These are phyloP conservation scores for Drosophila pandora DNA, from an alignment of 1,140 invertebrate genomes.

Conservation along the genomic window DNA sequence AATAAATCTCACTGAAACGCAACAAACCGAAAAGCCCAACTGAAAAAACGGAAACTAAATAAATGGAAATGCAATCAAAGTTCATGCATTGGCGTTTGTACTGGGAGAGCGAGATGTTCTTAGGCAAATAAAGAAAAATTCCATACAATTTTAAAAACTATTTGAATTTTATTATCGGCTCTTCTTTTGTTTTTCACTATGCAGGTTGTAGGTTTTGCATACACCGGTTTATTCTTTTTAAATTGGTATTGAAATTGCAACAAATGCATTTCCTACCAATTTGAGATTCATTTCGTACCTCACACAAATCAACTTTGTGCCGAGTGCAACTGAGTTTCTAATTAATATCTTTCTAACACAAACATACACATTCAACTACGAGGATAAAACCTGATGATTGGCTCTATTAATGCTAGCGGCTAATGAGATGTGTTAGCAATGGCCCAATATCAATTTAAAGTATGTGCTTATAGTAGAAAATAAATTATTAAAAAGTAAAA, in stretches of 20 bases:
- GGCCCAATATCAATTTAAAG: constrained; percentile 23
- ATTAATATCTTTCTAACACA: constrained; percentile 28
- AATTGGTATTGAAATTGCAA: background rate
- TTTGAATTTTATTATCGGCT: constrained; percentile 40
- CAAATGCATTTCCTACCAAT: background rate
- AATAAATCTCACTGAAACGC: constrained; percentile 61
- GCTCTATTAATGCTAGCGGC: constrained; percentile 11
- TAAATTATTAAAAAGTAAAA: constrained; percentile 68
- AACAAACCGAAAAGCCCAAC: constrained; percentile 47
- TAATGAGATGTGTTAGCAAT: constrained; percentile 11
- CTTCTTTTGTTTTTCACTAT: background rate
- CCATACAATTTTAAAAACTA: constrained; percentile 66
- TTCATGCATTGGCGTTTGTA: constrained; percentile 51
- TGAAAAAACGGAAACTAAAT: constrained; percentile 36
- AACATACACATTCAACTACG: constrained; percentile 39
- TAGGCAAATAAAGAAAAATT: constrained; percentile 78
- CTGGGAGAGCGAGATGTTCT: constrained; percentile 62
- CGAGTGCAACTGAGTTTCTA: constrained; percentile 25
- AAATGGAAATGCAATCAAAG: constrained; percentile 64
- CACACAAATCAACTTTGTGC: constrained; percentile 37
- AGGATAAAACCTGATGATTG: constrained; percentile 25
- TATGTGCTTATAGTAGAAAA: constrained; percentile 45
- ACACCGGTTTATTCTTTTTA: background rate
- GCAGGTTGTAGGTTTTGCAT: background rate
- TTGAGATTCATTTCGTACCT: constrained; percentile 28